Conservation (phyloP, 2,797 vertebrate genomes). For the Chloroceryle amazona region DNA sequence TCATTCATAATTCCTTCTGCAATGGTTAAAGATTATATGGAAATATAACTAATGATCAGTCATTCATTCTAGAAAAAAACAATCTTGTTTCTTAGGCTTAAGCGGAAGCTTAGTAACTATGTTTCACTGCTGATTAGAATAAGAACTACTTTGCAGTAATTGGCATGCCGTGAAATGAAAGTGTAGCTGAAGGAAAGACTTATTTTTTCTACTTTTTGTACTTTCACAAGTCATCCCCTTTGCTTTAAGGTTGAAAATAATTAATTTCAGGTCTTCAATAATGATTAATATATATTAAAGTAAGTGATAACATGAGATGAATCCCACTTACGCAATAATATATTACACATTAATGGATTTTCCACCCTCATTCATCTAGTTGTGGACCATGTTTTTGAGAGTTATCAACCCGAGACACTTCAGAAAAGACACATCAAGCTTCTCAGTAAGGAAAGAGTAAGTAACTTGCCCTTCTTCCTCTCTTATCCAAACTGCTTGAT, state of each 20-base stretch:
- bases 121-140: conserved; percentile 14
- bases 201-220: neutral
- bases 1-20: neutral
- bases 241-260: neutral
- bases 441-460: neutral
- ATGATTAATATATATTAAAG: neutral
- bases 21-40: neutral
- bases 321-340: neutral
- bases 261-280: conserved; percentile 1
- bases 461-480: neutral
- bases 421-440: neutral
- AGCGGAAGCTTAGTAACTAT: neutral
- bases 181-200: neutral
- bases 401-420: neutral
- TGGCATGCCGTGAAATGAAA: neutral
- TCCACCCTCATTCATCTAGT: neutral
- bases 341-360: neutral
- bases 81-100: neutral
- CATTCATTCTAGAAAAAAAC: neutral
- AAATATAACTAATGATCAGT: conserved; percentile 11
- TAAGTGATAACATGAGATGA: neutral
- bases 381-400: neutral
- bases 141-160: neutral
- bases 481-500: neutral
- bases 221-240: neutral